A percentile compares a stretch with the other conserved stretches of the same genome.
Conservation (phyloP, 2,888 invertebrate species). For the Monopis laevigella region DNA sequence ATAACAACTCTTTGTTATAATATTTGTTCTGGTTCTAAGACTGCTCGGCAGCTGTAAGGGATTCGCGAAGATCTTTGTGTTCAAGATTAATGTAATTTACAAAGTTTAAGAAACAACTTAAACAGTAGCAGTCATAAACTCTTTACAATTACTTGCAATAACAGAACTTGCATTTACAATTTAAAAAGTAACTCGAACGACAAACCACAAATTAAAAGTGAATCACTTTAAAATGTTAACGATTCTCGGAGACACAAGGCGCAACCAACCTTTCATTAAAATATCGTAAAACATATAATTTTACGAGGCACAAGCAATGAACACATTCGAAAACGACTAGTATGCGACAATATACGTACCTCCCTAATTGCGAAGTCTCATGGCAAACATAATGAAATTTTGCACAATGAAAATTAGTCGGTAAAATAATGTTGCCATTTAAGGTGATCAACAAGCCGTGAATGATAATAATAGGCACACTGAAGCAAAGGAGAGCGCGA, state of each 20-base stretch:
- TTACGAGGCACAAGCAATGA: conserved; percentile 25
- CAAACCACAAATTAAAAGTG: conserved; percentile 31
- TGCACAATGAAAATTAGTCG: conserved; percentile 38
- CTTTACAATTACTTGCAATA: too few species aligned
- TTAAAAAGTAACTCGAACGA: too few species aligned
- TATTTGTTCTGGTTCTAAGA: conserved; percentile 43
- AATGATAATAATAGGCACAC: conserved; percentile 41
- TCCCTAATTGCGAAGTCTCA: conserved; percentile 20
- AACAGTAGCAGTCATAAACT: too few species aligned
- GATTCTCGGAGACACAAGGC: conserved; percentile 24
- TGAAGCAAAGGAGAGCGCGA: conserved; percentile 29
- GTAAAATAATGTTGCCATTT: conserved; percentile 41
- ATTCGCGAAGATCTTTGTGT: conserved; percentile 41
- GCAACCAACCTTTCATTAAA: conserved; percentile 30
- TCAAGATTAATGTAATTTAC: too few species aligned
- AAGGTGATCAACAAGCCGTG: conserved; percentile 45
- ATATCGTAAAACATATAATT: conserved; percentile 32
- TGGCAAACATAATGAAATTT: conserved; percentile 32
- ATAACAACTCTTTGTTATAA: conserved; percentile 54
- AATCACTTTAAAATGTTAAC: conserved; percentile 32
- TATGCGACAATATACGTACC: conserved; percentile 25
- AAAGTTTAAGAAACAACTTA: too few species aligned
- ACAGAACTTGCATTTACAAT: too few species aligned
- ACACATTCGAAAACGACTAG: conserved; percentile 25
- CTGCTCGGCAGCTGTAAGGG: conserved; percentile 48